Evolutionary conservation across 2,888 invertebrate species (phyloP), one percentile per base, ranked within the genome.

Genomic region (Gari tellinella): DNA sequence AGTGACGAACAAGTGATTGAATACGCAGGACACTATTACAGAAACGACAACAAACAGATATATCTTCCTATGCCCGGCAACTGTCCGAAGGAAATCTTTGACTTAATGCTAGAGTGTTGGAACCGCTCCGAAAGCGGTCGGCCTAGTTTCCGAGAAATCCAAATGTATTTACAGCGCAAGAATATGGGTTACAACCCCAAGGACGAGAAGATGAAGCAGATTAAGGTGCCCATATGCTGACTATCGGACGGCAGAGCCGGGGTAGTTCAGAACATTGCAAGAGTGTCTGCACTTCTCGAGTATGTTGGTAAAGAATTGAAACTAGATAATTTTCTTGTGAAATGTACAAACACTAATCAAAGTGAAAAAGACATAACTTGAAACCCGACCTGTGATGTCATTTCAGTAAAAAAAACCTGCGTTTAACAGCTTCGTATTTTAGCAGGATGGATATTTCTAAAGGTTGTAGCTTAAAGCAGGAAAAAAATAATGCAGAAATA

Each of bases 91-190:
- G 97, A 97, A 92, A 95, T 97, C 74, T 97, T 96, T 93, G 97
- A 96, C 91, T 94, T 97, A 82, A 96, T 97, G 96, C 95, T 95
- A 85, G 97, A 97, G 92, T 97, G 97, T 93, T 97, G 97, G 97
- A 95, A 96, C 86, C 94, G 96, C 60, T 95, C 95, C 86, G 95
- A 96, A 58, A 93, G 94, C 58, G 95, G 96, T 87, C 93, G 97
- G 43, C 97, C 97, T 0, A 94, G 95, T 77, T 97, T 97, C 93
- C 94, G 95, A 87, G 97, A 97, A 93, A 95, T 97, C 69, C 96
- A 97, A 91, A 94, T 96, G 88, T 97, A 96, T 93, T 94, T 97
- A 80, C 96, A 90, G 77, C 81, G 91, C 38, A 92, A 92, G 80
- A 91, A 90, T 78, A 90, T 91, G 89, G 92, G 92, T n/a, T 92